These are phyloP conservation scores for Corvus moneduloides DNA, from an alignment of 2,113 vertebrate genomes.

Conservation along the genomic window DNA sequence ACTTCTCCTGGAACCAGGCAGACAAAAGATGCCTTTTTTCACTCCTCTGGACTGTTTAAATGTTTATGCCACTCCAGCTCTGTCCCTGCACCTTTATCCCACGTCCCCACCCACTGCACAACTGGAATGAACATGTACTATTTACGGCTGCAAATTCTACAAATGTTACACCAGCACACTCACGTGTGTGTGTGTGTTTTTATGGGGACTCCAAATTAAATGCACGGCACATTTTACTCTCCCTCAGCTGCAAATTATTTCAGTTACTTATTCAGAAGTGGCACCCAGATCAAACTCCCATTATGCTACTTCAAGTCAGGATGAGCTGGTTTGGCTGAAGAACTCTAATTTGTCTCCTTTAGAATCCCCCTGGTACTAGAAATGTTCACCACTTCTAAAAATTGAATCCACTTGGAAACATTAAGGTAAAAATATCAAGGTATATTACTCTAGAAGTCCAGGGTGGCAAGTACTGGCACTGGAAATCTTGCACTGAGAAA, in stretches of 20 bases:
- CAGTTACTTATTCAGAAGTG: background rate
- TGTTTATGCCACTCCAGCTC: slow-evolving; percentile 56
- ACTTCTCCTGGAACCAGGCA: slow-evolving; percentile 46
- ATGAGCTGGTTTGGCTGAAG: background rate
- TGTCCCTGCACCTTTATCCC: slow-evolving; percentile 8
- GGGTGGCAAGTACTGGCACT: background rate
- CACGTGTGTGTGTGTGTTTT: background rate
- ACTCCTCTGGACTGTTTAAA: slow-evolving; percentile 47
- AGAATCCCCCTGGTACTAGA: background rate
- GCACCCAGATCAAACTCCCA: background rate
- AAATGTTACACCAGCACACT: background rate
- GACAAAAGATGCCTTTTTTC: slow-evolving; percentile 72
- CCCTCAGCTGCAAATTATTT: background rate
- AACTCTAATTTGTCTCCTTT: background rate
- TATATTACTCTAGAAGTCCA: background rate
- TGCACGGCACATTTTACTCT: background rate
- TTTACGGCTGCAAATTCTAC: background rate
- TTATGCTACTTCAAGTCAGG: background rate
- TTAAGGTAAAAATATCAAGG: background rate
- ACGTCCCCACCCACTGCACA: background rate
- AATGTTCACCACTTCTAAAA: background rate
- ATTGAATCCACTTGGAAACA: background rate
- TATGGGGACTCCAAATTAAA: background rate
- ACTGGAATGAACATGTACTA: background rate
- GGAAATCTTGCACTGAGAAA: background rate